Evolutionary conservation across 1,140 invertebrate species (phyloP), one percentile per base, ranked within the genome.

Genomic region (Camponotus floridanus): DNA sequence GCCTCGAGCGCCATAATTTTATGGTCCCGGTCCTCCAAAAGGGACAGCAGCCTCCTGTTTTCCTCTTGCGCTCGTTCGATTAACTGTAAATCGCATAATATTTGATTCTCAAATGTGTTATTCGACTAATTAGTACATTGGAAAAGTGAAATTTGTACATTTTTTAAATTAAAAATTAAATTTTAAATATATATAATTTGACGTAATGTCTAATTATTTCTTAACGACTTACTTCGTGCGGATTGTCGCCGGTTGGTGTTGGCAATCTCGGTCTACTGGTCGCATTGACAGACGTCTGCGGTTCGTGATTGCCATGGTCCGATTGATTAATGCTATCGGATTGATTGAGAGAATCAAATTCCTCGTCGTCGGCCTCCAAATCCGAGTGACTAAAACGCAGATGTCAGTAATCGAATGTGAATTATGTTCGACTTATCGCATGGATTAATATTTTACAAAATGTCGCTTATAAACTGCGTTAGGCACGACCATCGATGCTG

Each of bases 341-440:
- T 62, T 94, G 95, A 88, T 95, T 95, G 36, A 94, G 80, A 59
- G 93, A 94, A 90, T 96, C 92, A 33, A 93, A 93, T 45, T 93
- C 96, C 91, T 97, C 96, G 86, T 97, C 95, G 90, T 97, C 96
- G 45, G 96, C 96, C 87, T 97, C 96, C 48, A 97, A 92, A 92
- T 97, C 96, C 80, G 96, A 96, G 65, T 96, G 96, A 92, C 96
- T 94, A 88, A 86, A 91, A 91, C 74, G 36, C 86, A 91, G 85
- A 76, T 21, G 33, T 59, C 42, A 48, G 73, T 74, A 42, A 85
- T 59, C 31, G 11, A 36, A 59, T 86, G 68, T 89, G 83, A 89
- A 73, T 78, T 8, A 55, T 1, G 18, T 65, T 21, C 45, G 11
- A 18, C 2, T 81, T 45, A 71, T 33, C 26, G 7, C 18, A 55